Evolutionary conservation across 2,888 invertebrate species (phyloP), one percentile per base, ranked within the genome.

Genomic region (Esperia sulphurella): DNA sequence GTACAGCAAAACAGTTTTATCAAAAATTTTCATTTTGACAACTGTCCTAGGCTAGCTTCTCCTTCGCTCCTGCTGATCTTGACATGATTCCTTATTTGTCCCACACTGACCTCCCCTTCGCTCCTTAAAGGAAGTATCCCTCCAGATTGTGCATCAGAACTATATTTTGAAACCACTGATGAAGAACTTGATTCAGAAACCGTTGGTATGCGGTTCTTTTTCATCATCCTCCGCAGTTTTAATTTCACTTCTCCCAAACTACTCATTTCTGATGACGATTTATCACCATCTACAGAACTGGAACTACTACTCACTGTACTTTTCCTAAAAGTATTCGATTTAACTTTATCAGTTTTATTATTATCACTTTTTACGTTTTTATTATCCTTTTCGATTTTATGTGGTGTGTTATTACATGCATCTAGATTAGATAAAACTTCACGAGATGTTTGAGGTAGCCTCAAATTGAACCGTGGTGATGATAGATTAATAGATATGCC

Each of bases 401-500:
- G 55, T 21, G 59, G 51, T 41, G 58, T 55, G 45, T 51, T 54
- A 43, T 57, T 61, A 50, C 58, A 59, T 12, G 59, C 64, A 46
- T 66, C 75, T 40, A 83, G 53, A 58, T 84, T 81, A 1, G 81
- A 76, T 29, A 85, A 47, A 13, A 82, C 75, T 52, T 87, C 86
- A 3, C 65, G 61, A 14, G 83, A 78, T 43, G 71, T 79, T 51
- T 75, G 75, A 5, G 89, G 89, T 21, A 89, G 65, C 37, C 82
- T 79, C 41, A 89, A 69, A 62, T 74, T 87, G 48, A 88, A 88
- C 41, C 83, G 73, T 6, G 88, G 84, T 8, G 88, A 88, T 3
- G 89, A 88, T 14, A 87, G 60, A 54, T 88, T 88, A 7, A 86
- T 71, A 2, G 87, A 81, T 57, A 86, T 80, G 3, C 76, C 79